A percentile compares a stretch with the other conserved stretches of the same genome.
These are phyloP conservation scores for Zosterops lateralis DNA, from an alignment of 2,113 vertebrate species.

Conservation along the genomic window DNA sequence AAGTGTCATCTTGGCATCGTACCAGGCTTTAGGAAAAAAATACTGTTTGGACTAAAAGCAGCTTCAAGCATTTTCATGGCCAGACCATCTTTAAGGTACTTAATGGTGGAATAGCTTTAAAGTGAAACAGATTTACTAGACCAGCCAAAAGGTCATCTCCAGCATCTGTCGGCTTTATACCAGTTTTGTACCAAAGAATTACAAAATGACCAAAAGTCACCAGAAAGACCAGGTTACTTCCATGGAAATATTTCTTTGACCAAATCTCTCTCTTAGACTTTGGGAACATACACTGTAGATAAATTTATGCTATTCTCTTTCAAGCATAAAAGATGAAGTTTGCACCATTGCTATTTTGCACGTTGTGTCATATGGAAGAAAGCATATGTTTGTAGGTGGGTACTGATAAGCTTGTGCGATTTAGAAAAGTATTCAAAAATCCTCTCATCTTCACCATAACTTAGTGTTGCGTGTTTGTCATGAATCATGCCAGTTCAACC, in stretches of 20 bases:
- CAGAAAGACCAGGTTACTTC: background rate
- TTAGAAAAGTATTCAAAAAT: background rate
- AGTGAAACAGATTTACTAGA: background rate
- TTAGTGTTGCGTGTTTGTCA: background rate
- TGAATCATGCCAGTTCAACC: background rate
- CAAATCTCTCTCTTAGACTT: background rate
- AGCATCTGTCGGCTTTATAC: background rate
- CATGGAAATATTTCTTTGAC: background rate
- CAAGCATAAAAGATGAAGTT: background rate
- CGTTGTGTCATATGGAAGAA: background rate
- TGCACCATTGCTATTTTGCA: background rate
- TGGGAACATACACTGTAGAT: too few species aligned
- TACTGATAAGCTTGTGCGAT: background rate
- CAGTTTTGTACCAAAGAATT: background rate
- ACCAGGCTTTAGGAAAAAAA: background rate
- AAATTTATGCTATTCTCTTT: background rate
- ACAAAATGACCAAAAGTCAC: background rate
- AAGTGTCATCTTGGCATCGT: background rate
- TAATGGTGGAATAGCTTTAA: background rate
- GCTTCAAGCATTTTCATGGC: background rate
- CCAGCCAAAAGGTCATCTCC: fast-evolving
- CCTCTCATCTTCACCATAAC: background rate
- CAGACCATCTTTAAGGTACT: background rate
- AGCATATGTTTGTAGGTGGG: conserved; percentile 7
- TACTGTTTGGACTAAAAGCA: background rate